A percentile compares a stretch with the other conserved stretches of the same genome.
phyloP scores from a whole-genome alignment of 2,113 vertebrate species.

The Tenebrosternarchus preto region DNA sequence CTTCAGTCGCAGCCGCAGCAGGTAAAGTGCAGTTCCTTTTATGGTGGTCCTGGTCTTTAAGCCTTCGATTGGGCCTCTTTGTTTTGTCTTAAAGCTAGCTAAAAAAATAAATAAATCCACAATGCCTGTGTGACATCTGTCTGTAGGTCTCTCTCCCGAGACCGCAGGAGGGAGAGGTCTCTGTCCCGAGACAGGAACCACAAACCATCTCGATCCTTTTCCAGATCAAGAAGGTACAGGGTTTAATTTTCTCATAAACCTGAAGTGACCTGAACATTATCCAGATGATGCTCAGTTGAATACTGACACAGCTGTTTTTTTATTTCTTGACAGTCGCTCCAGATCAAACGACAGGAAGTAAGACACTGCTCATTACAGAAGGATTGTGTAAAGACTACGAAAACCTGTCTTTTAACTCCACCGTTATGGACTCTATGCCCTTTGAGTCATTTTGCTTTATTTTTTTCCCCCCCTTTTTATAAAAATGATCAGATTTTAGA shows the following conservation, averaged over 20 bases:
- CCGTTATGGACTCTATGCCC: conserved; percentile 57
- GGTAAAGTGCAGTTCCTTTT: conserved; percentile 69
- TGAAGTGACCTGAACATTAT: too few species aligned
- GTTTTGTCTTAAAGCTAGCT: background rate
- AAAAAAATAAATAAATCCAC: too few species aligned
- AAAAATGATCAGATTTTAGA: conserved; percentile 66
- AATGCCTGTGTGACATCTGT: background rate
- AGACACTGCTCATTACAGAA: conserved; percentile 11
- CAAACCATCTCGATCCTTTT: conserved; percentile 96
- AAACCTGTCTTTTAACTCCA: conserved; percentile 58
- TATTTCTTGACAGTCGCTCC: conserved; percentile 81
- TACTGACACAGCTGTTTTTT: background rate
- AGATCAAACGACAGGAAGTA: conserved; percentile 96
- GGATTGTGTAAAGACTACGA: conserved; percentile 47
- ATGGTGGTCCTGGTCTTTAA: background rate
- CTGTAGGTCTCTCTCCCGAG: conserved; percentile 93
- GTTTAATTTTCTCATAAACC: background rate
- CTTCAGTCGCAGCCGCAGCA: conserved; percentile 97
- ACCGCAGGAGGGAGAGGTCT: conserved; percentile 96
- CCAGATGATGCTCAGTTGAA: background rate
- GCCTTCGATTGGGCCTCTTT: background rate
- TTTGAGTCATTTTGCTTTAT: conserved; percentile 27
- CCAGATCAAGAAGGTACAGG: conserved; percentile 92
- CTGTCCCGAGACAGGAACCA: conserved; percentile 96
- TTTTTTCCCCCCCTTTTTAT: conserved; percentile 44